Conservation (phyloP, 2,113 vertebrate genomes). For the Nansenia antarctica region DNA sequence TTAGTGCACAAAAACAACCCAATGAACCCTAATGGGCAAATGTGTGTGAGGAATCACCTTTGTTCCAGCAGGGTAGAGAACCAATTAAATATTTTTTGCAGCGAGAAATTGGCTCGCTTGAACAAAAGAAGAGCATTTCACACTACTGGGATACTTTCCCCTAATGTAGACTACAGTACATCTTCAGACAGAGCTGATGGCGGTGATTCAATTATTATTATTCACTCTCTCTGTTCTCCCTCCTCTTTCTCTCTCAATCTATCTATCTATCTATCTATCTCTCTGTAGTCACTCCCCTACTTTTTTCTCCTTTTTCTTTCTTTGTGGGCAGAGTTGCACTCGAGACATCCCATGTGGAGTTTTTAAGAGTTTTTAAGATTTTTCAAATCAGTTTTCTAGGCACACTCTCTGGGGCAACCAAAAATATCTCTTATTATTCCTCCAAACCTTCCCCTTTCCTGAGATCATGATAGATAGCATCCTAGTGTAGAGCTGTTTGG, state of each 20-base stretch:
- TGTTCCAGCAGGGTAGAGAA: neutral
- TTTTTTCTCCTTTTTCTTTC: conserved; percentile 35
- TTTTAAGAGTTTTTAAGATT: neutral
- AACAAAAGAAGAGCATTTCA: conserved; percentile 19
- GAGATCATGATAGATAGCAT: neutral
- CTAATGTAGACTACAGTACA: conserved; percentile 2
- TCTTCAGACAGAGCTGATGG: conserved; percentile 30
- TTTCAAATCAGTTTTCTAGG: neutral
- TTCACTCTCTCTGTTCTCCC: too few species aligned
- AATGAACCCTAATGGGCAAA: neutral
- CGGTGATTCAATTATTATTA: conserved; percentile 58
- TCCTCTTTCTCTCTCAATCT: conserved; percentile 30
- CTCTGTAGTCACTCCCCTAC: conserved; percentile 3
- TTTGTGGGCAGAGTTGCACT: conserved; percentile 11
- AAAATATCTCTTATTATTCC: neutral
- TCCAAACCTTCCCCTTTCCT: neutral
- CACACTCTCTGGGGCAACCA: neutral
- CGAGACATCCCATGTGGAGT: neutral
- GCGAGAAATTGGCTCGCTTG: neutral
- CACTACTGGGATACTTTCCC: conserved; percentile 23
- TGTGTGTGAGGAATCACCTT: neutral
- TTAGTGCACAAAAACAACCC: too few species aligned
- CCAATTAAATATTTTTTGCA: neutral
- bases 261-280: neutral
- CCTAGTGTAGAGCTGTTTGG: neutral